Conservation (phyloP, 2,888 invertebrate genomes). For the Clanis bilineata region DNA sequence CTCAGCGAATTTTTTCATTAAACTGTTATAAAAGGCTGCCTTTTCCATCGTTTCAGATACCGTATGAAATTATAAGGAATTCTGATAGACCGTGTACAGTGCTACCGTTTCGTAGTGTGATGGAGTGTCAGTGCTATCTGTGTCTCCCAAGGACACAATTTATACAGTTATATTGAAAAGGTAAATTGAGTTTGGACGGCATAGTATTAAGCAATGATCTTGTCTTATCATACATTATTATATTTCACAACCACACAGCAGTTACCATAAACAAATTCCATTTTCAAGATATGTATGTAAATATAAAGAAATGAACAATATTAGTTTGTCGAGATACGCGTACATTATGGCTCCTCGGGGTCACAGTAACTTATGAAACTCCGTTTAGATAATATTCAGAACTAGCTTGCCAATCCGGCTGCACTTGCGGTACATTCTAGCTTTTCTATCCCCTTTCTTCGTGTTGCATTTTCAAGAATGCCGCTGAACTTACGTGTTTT, state of each 20-base stretch:
- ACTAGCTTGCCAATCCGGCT: too few relatives aligned
- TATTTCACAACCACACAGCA: neutral
- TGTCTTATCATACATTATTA: neutral
- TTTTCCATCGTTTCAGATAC: constrained; percentile 70
- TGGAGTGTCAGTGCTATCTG: constrained; percentile 51
- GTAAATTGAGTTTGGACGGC: constrained; percentile 36
- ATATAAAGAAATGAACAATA: neutral
- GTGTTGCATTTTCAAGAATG: too few relatives aligned
- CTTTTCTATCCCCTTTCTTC: too few relatives aligned
- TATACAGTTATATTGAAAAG: constrained; percentile 55
- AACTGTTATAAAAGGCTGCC: constrained; percentile 42
- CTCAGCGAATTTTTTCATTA: constrained; percentile 32
- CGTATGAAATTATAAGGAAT: constrained; percentile 38
- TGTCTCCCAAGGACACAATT: constrained; percentile 46
- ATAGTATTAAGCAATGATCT: neutral
- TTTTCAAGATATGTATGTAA: neutral
- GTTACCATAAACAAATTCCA: neutral
- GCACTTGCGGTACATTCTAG: too few relatives aligned
- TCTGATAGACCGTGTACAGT: constrained; percentile 36
- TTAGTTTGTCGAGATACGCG: neutral
- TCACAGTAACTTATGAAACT: too few relatives aligned
- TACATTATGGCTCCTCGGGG: too few relatives aligned
- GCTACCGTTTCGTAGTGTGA: constrained; percentile 49
- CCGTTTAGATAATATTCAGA: too few relatives aligned
- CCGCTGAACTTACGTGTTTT: too few relatives aligned